Conservation (phyloP, 2,797 vertebrate species). For the Oreortyx pictus region DNA sequence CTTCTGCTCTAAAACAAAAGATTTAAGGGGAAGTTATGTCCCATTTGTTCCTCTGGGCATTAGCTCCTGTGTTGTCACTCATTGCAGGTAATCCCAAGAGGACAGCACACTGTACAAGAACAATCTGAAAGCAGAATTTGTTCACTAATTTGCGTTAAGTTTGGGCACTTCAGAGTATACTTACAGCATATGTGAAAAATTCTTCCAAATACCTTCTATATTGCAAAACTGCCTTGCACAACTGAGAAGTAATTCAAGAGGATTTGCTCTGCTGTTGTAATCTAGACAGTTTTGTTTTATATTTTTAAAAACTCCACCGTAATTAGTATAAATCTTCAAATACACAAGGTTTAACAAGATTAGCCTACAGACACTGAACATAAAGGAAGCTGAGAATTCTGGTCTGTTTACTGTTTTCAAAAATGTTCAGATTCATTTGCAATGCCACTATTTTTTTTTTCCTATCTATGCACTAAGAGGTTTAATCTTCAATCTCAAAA, state of each 20-base stretch:
- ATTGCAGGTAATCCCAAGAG: rapidly evolving
- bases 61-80: not conserved
- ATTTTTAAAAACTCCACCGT: not conserved
- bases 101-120: rapidly evolving
- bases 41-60: not conserved
- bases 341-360: slow-evolving; percentile 8
- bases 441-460: not conserved
- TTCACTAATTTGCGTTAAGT: not conserved
- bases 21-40: not conserved
- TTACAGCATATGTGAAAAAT: not conserved
- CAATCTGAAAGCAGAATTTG: not conserved
- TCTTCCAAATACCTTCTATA: not conserved
- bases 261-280: not conserved
- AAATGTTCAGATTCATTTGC: not conserved
- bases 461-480: not conserved
- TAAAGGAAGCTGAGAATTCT: not conserved
- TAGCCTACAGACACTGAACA: not conserved
- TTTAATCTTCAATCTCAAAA: not conserved
- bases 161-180: not conserved
- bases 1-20: not conserved
- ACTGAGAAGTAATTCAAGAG: not conserved
- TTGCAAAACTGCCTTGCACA: not conserved
- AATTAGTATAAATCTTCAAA: not conserved
- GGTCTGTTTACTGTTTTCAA: not conserved
- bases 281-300: not conserved